Evolutionary conservation across 2,113 vertebrate genomes (phyloP).

Genomic region (Pao palembangensis): DNA sequence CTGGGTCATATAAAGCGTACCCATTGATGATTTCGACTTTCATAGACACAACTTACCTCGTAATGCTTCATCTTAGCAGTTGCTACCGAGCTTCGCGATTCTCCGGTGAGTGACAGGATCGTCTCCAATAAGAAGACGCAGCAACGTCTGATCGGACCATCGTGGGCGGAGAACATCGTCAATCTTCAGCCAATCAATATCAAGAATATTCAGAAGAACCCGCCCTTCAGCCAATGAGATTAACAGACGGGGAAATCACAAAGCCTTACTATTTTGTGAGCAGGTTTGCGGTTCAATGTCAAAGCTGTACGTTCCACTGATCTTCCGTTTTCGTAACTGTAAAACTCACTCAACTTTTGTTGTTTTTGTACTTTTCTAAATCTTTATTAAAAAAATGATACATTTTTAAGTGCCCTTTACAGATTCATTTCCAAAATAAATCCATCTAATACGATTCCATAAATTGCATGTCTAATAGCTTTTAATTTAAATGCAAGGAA

Average conservation of each 20-base stretch:
- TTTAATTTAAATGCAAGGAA: too few relatives aligned
- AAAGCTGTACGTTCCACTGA: too few relatives aligned
- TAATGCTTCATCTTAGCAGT: conserved; percentile 79
- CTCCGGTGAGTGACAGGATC: conserved; percentile 44
- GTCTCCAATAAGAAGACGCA: conserved; percentile 56
- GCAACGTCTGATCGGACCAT: not conserved
- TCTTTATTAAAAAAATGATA: not conserved
- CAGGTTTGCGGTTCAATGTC: not conserved
- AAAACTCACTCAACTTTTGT: not conserved
- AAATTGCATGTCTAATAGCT: too few relatives aligned
- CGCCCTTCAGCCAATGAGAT: conserved; percentile 48
- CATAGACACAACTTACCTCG: conserved; percentile 70
- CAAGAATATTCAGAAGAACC: not conserved
- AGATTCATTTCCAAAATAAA: not conserved
- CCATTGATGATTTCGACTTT: conserved; percentile 34
- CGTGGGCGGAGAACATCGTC: not conserved
- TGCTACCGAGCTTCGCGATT: conserved; percentile 53
- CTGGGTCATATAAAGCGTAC: too few relatives aligned
- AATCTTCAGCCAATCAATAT: conserved; percentile 25
- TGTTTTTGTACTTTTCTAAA: not conserved
- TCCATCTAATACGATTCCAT: too few relatives aligned
- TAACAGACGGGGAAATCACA: conserved; percentile 4
- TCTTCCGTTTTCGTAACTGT: not conserved
- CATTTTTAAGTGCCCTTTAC: not conserved
- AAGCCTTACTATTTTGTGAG: not conserved